A percentile compares a stretch with the other conserved stretches of the same genome.
Conservation (phyloP, 2,113 vertebrate genomes). For the Vanacampus margaritifer region DNA sequence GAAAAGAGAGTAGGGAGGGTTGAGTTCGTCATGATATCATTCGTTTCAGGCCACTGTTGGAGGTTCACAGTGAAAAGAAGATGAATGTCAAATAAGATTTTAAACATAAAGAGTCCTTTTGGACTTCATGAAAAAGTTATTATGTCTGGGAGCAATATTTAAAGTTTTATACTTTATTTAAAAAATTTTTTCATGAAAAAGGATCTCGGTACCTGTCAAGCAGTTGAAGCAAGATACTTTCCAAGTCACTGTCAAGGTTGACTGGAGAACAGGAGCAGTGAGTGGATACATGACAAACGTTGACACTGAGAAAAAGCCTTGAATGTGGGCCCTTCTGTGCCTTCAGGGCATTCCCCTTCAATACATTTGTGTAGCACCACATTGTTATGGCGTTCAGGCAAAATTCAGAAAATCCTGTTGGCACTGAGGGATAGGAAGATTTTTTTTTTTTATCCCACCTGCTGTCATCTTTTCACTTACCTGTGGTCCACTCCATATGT, state of each 20-base stretch:
- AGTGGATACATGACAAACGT: slow-evolving; percentile 42
- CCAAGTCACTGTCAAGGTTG: slow-evolving; percentile 28
- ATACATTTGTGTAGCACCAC: slow-evolving; percentile 9
- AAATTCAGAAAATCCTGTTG: slow-evolving; percentile 20
- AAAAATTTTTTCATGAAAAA: slow-evolving; percentile 52
- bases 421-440: neutral
- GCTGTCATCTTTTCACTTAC: slow-evolving; percentile 1
- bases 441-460: neutral
- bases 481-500: slow-evolving; percentile 1
- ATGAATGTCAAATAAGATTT: slow-evolving; percentile 31
- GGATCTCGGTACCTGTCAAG: slow-evolving; percentile 17
- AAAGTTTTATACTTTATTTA: slow-evolving; percentile 62
- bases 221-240: slow-evolving; percentile 17
- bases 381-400: slow-evolving; percentile 12
- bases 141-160: slow-evolving; percentile 42
- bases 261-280: slow-evolving; percentile 22
- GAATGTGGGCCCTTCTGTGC: slow-evolving; percentile 40
- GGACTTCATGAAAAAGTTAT: slow-evolving; percentile 66
- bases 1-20: neutral
- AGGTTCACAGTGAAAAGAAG: neutral
- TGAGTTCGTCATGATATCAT: neutral
- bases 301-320: slow-evolving; percentile 45
- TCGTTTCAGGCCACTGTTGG: neutral
- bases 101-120: slow-evolving; percentile 46
- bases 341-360: slow-evolving; percentile 42